Conservation (phyloP, 2,797 vertebrate species). For the Aselliscus stoliczkanus region DNA sequence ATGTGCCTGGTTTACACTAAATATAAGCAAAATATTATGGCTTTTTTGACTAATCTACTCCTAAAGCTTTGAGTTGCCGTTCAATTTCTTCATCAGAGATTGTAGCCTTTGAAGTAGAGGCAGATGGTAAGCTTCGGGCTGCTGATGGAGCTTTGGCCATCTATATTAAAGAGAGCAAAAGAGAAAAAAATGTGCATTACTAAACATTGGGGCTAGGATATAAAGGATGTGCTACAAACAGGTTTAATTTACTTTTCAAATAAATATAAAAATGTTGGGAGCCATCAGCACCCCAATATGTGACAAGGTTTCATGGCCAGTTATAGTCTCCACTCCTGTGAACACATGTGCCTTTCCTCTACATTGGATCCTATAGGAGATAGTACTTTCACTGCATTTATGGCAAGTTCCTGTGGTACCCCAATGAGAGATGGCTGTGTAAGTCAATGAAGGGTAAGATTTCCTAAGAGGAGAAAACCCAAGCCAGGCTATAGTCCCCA, state of each 20-base stretch:
- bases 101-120: constrained; percentile 87
- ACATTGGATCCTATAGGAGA: no score
- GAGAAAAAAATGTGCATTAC: constrained; percentile 22
- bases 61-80: constrained; percentile 95
- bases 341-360: no score
- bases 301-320: no score
- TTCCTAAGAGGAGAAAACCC: no score
- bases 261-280: no score
- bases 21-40: constrained; percentile 39
- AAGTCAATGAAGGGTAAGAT: no score
- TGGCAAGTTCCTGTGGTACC: no score
- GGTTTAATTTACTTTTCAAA: not conserved
- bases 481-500: no score
- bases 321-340: no score
- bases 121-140: constrained; percentile 88
- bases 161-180: constrained; percentile 79
- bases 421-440: no score
- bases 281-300: no score
- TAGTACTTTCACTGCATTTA: no score
- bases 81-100: constrained; percentile 99
- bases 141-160: constrained; percentile 96
- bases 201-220: not conserved
- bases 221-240: not conserved
- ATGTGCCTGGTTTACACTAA: constrained; percentile 57
- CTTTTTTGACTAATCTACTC: constrained; percentile 88